phyloP scores from a whole-genome alignment of 2,113 vertebrate species.

The Lagenorhynchus albirostris region DNA sequence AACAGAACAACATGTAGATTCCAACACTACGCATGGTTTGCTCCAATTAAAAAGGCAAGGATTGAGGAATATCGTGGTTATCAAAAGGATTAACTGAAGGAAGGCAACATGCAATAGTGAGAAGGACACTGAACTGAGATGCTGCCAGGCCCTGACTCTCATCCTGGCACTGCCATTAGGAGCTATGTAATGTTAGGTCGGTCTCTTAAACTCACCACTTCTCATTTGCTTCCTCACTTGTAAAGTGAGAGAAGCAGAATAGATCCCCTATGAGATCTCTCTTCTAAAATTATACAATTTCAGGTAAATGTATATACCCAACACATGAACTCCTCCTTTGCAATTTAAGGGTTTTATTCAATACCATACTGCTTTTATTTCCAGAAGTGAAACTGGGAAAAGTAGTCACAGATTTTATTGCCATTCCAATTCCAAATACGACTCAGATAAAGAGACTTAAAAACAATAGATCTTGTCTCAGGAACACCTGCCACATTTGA shows the following conservation, averaged over 20 bases:
- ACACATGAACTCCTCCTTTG: not conserved
- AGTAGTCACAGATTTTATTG: not conserved
- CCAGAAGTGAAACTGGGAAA: not conserved
- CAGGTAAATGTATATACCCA: not conserved
- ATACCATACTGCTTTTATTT: not conserved
- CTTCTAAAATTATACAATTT: not conserved
- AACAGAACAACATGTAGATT: not conserved
- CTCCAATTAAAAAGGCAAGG: not conserved
- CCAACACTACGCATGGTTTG: not conserved
- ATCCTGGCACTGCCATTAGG: not conserved
- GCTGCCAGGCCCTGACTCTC: not conserved
- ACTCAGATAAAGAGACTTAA: not conserved
- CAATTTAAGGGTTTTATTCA: not conserved
- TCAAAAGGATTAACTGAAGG: not conserved
- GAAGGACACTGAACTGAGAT: not conserved
- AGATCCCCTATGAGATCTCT: not conserved
- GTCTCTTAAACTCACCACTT: not conserved
- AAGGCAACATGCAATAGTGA: not conserved
- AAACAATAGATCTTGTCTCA: not conserved
- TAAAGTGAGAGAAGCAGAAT: not conserved
- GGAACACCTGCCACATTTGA: not conserved
- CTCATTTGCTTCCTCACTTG: not conserved
- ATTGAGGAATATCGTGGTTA: not conserved
- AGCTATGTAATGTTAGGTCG: not conserved
- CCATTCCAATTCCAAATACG: not conserved